Base-by-base conservation (phyloP, 2,113 vertebrate genomes). In the Piaya cayana region DNA sequence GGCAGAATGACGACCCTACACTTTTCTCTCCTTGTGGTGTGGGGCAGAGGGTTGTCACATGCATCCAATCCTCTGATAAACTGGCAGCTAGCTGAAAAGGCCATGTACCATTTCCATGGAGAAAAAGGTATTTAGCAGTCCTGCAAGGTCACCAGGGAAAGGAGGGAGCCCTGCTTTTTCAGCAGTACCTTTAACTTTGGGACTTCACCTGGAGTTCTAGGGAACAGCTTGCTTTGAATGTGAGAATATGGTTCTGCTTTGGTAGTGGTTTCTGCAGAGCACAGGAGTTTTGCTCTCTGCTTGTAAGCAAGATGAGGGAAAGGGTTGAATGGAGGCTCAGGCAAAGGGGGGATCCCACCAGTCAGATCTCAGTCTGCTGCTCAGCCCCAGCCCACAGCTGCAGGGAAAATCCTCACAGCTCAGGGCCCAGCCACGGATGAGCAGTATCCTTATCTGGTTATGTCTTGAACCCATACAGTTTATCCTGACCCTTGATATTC, bases 341-440 rank as follows among this genome's bases (percentile, higher is more conserved):
- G 0, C 2, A 2, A 36, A 81, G 15, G 1, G 11, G 8, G 6
- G 11, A 36, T 69, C 25, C 36, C 42, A 72, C 14, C 39, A 19
- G 32, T 0, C 2, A 1, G 25, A 34, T 1, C 0, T 37, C 71
- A 90, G 42, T 50, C 36, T 58, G 45, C 19, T 60, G 37, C 37
- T 74, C 17, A 2, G 30, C 5, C 21, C 45, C 34, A 75, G 39
- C 13, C 30, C 6, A 0, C 23, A 4, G 9, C n/a, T 45, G 9
- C 43, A 65, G 36, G 81, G 49, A 75, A 89, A 79, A 58, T n/a
- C 25, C 25, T 77, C 55, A 21, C 1, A 4, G 49, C 21, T 72
- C 23, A 9, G 49, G 15, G 4, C 59, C 19, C 39, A 74, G 68
- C 32, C 53, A 49, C 1, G 3, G 30, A 22, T 12, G 17, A 68